A percentile compares a stretch with the other conserved stretches of the same genome.
phyloP scores from a whole-genome alignment of 2,797 vertebrate genomes.

The Halcyon chelicuti region DNA sequence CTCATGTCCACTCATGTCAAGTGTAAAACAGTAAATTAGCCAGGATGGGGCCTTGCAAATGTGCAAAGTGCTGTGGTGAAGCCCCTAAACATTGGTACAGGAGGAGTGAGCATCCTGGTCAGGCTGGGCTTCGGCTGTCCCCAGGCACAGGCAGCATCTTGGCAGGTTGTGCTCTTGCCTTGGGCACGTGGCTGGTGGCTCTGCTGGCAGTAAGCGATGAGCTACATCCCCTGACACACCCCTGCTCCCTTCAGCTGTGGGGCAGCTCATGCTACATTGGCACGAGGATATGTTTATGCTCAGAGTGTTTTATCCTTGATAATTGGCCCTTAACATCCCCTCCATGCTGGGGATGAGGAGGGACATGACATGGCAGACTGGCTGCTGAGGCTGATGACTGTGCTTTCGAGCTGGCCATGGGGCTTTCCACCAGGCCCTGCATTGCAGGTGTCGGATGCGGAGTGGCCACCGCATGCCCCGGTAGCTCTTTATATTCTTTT shows the following conservation, averaged over 20 bases:
- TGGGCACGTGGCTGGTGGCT: accelerated
- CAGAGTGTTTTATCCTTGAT: neutral
- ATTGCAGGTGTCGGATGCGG: neutral
- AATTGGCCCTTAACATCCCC: neutral
- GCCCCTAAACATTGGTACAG: accelerated
- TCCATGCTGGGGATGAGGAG: neutral
- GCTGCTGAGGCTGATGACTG: neutral
- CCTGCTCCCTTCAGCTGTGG: accelerated
- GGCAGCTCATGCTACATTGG: accelerated
- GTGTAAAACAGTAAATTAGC: neutral
- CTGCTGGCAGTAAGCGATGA: neutral
- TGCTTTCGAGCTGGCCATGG: neutral
- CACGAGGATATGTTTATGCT: neutral
- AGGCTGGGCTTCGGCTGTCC: neutral
- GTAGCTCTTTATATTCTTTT: neutral
- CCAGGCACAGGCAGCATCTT: neutral
- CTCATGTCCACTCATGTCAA: neutral
- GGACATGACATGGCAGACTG: accelerated
- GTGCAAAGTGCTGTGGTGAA: neutral
- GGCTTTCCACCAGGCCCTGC: accelerated
- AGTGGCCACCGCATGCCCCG: accelerated
- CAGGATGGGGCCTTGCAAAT: neutral
- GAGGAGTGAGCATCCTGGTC: neutral
- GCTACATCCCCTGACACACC: neutral
- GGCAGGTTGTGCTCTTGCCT: accelerated